These are phyloP conservation scores for Enteromius trimaculatus DNA, from an alignment of 2,797 vertebrate species.

Conservation along the genomic window DNA sequence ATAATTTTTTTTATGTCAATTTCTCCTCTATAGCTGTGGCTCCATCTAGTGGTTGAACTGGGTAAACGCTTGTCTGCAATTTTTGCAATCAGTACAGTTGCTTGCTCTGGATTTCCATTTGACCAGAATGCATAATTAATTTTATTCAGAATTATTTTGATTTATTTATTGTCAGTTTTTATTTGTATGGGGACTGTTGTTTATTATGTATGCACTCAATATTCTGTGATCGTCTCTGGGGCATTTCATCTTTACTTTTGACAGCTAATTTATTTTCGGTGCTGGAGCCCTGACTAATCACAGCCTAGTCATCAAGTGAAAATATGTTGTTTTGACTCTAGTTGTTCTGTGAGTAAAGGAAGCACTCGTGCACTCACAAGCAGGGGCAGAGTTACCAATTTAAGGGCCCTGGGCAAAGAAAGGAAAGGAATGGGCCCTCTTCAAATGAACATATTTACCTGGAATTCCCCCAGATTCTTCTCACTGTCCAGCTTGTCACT, in stretches of 20 bases:
- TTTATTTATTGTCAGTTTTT: not conserved
- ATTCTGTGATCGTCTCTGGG: not conserved
- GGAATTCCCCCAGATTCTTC: not conserved
- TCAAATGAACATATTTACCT: not conserved
- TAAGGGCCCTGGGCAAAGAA: not conserved
- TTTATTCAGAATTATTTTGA: not conserved
- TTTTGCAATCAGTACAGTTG: not conserved
- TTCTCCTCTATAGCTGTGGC: not conserved
- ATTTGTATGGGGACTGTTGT: not conserved
- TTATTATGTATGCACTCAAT: not conserved
- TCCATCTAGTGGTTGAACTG: conserved; percentile 30
- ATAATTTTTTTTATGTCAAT: not conserved
- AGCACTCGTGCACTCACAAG: not conserved
- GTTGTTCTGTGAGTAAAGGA: not conserved
- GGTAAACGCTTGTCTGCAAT: not conserved
- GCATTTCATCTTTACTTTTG: conserved; percentile 3
- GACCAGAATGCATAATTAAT: not conserved
- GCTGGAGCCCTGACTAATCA: not conserved
- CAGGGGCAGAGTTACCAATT: not conserved
- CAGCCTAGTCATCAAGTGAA: not conserved
- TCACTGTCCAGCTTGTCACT: not conserved
- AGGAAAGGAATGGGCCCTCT: not conserved
- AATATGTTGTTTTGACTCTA: not conserved
- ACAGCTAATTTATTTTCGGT: not conserved
- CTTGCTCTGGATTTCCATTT: not conserved